phyloP scores from a whole-genome alignment of 1,140 invertebrate species.

The Bombus superbus region DNA sequence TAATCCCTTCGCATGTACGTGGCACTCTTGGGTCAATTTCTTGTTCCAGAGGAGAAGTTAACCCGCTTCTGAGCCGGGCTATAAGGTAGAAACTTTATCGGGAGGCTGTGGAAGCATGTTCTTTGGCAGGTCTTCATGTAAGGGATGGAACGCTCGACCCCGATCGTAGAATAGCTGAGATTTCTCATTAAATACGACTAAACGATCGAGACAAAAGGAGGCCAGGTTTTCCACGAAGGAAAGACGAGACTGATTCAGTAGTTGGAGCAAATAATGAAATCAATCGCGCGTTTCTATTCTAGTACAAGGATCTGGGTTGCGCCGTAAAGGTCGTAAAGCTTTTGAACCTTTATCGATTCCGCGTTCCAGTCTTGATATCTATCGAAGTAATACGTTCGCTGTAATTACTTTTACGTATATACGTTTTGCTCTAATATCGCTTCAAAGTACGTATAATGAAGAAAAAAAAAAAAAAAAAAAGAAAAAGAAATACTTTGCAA shows the following conservation, averaged over 20 bases:
- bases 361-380: slow-evolving; percentile 31
- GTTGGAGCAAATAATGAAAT: slow-evolving; percentile 64
- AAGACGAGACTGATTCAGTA: slow-evolving; percentile 5
- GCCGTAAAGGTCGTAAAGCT: slow-evolving; percentile 31
- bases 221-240: background rate
- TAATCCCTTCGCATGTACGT: background rate
- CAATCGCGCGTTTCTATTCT: slow-evolving; percentile 51
- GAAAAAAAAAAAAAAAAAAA: no score
- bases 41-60: background rate
- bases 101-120: slow-evolving; percentile 7
- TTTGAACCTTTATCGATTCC: slow-evolving; percentile 57
- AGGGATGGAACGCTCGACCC: slow-evolving; percentile 26
- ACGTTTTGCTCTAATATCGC: background rate
- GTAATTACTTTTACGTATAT: background rate
- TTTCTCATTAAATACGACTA: slow-evolving; percentile 64
- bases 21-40: no score
- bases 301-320: slow-evolving; percentile 4
- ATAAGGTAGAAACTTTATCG: slow-evolving; percentile 31
- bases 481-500: no score
- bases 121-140: slow-evolving; percentile 13
- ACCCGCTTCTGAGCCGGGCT: background rate
- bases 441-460: background rate
- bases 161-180: slow-evolving; percentile 26
- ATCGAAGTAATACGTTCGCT: background rate
- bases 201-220: slow-evolving; percentile 49